phyloP scores from a whole-genome alignment of 1,140 invertebrate genomes.

The Vollenhovia emeryi region DNA sequence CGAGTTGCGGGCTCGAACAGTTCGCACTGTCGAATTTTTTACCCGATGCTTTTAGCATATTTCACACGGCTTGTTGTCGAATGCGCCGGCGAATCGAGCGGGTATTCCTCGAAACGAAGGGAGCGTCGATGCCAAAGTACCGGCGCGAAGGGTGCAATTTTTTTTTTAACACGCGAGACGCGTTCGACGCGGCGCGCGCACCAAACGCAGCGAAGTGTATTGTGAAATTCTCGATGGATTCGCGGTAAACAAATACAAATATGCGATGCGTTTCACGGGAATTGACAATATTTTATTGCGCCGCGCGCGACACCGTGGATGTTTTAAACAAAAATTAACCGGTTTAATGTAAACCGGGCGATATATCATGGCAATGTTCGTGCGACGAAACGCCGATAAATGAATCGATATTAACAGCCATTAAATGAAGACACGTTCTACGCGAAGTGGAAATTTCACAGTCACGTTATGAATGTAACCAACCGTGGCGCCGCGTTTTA shows the following conservation, averaged over 20 bases:
- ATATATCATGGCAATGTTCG: background rate
- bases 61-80: slow-evolving; percentile 34
- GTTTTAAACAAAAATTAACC: slow-evolving; percentile 41
- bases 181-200: background rate
- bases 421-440: slow-evolving; percentile 61
- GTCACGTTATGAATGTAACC: slow-evolving; percentile 62
- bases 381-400: slow-evolving; percentile 33
- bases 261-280: slow-evolving; percentile 1
- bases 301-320: background rate
- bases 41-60: slow-evolving; percentile 54
- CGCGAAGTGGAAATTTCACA: slow-evolving; percentile 62
- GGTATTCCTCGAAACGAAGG: slow-evolving; percentile 7
- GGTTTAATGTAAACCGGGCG: background rate
- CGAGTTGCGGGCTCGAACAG: slow-evolving; percentile 59
- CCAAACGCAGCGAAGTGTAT: background rate
- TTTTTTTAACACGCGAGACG: slow-evolving; percentile 12
- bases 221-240: slow-evolving; percentile 3
- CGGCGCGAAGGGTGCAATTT: background rate
- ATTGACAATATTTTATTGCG: slow-evolving; percentile 20
- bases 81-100: background rate
- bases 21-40: slow-evolving; percentile 67
- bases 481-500: slow-evolving; percentile 56
- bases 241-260: slow-evolving; percentile 11
- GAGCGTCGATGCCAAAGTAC: slow-evolving; percentile 1
- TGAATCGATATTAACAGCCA: slow-evolving; percentile 50